Evolutionary conservation across 2,113 vertebrate species (phyloP), one percentile per base, ranked within the genome.

Genomic region (Rhombomys opimus): DNA sequence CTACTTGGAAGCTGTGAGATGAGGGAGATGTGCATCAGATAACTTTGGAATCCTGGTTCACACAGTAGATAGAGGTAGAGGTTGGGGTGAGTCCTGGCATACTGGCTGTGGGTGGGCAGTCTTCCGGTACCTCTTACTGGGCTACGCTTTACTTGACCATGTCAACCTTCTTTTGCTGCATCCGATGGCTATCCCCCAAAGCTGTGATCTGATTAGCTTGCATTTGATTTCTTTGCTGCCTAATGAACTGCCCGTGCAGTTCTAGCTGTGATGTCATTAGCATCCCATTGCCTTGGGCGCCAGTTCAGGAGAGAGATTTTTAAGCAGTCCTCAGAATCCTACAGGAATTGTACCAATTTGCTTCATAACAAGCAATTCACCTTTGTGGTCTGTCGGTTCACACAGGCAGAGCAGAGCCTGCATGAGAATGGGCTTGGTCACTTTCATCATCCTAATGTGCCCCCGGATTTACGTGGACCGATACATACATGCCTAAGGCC

Each of bases 231-330:
- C 77, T 89, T 77, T 30, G 57, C 92, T 89, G 90, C 95, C 96
- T 98, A 88, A 94, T 89, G 97, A 96, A 95, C 92, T 82, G 68
- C 85, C 81, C 93, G 89, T 90, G 80, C 92, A 54, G 67, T 81
- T 94, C 80, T 82, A 32, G 25, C 95, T 91, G 96, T 95, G 93
- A 92, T 95, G 86, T 95, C 95, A 95, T 96, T 95, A 97, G 73
- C 95, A 81, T 94, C 86, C 46, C 90, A 61, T 93, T 88, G 95
- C 97, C 94, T 81, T 87, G 94, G 95, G 96, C 93, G 82, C 41
- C 35, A 75, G 23, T 88, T 93, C 93, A 63, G 59, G 87, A 96
- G 87, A 96, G 57, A 90, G 81, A 89, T 22, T 82, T 91, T 89
- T 90, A 68, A 82, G 95, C 86, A 95, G 86, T 35, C 76, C 70